Evolutionary conservation across 2,797 vertebrate genomes (phyloP), one percentile per base, ranked within the genome.

Genomic region (Dipus sagitta): DNA sequence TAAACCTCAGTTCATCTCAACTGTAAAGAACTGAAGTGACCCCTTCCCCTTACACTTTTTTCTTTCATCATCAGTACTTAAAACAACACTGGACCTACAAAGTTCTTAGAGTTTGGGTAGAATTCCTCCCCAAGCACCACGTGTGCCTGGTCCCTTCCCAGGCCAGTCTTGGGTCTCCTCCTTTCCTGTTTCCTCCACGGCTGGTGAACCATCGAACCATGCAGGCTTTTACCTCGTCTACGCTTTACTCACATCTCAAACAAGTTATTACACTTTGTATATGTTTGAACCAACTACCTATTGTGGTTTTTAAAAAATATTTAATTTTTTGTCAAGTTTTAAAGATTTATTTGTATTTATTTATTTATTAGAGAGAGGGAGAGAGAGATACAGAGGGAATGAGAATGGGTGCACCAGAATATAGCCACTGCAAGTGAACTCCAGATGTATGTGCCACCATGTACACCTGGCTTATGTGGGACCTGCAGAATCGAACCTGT

Each of bases 201-300:
- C 32, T 70, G 77, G 2, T 42, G 8, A 76, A 24, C 32, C 62
- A 9, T 77, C 42, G 8, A 76, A 24, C 32, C 62, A 9, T 77
- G 74, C 34, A 91, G 18, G 80, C 64, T 71, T 92, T 65, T 85
- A 17, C 52, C 68, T 12, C 95, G 78, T 85, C 82, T 87, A 85
- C 62, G 84, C 82, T 86, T 86, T 81, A 77, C 26, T 82, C 75
- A 38, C 10, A 90, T 79, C 88, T 75, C 74, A 91, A 24, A 11
- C 0, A 72, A 6, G n/a, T 87, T 93, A 42, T 90, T 70, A 47
- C 2, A 77, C 17, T 93, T 94, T 77, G 30, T 13, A 82, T 23
- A 82, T 76, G 85, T 18, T 74, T 62, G 68, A 91, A 23, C 34
- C 72, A 86, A 82, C n/a, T 58, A 82, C 38, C 38, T 38, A 38